A percentile compares a stretch with the other conserved stretches of the same genome.
Conservation (phyloP, 2,888 invertebrate species). For the Xanthorhoe spadicearia region DNA sequence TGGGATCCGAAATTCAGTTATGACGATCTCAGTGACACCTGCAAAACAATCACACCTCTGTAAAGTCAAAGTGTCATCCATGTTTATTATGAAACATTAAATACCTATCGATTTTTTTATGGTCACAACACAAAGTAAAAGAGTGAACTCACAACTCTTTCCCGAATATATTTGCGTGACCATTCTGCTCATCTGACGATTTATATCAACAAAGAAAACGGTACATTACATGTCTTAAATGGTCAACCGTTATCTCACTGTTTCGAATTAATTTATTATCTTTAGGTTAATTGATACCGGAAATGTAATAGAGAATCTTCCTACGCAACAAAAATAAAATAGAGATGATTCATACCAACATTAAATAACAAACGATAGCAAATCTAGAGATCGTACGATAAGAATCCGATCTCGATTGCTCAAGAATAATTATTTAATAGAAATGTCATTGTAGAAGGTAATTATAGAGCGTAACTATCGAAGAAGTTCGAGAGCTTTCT, state of each 20-base stretch:
- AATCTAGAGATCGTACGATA: slow-evolving; percentile 40
- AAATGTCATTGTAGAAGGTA: slow-evolving; percentile 72
- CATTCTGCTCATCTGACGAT: no score
- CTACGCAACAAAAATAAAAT: slow-evolving; percentile 22
- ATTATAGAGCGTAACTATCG: slow-evolving; percentile 69
- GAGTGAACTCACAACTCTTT: no score
- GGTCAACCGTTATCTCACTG: slow-evolving; percentile 19
- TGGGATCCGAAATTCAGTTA: no score
- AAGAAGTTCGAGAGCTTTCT: slow-evolving; percentile 72
- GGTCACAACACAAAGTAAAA: no score
- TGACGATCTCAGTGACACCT: no score
- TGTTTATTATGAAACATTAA: no score
- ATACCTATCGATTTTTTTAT: no score
- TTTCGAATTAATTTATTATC: slow-evolving; percentile 22
- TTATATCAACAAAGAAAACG: slow-evolving; percentile 6
- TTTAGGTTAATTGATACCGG: slow-evolving; percentile 24
- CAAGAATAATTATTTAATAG: slow-evolving; percentile 65
- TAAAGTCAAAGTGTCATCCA: no score
- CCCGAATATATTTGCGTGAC: no score
- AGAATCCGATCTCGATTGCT: slow-evolving; percentile 54
- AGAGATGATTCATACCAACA: slow-evolving; percentile 11
- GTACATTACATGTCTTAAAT: slow-evolving; percentile 12
- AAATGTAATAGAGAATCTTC: slow-evolving; percentile 18
- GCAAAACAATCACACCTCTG: no score
- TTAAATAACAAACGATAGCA: slow-evolving; percentile 38